Percentiles rank a stretch among this genome's conserved stretches.
These are phyloP conservation scores for Balaenoptera acutorostrata DNA, from an alignment of 2,113 vertebrate species.

Conservation along the genomic window DNA sequence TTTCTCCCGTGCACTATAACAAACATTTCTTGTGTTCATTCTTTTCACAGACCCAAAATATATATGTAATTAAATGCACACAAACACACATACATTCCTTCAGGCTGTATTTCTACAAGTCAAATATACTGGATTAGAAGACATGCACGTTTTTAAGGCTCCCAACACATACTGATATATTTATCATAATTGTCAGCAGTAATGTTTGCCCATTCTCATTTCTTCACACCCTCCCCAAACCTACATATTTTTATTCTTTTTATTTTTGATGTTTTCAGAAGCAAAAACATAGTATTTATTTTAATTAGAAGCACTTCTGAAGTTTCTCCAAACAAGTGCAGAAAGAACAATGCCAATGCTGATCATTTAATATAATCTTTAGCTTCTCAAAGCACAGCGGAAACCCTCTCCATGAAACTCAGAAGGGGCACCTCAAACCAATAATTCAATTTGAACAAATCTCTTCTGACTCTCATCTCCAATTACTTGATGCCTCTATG, in stretches of 20 bases:
- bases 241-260: not conserved
- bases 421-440: not conserved
- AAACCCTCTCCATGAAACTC: not conserved
- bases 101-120: not conserved
- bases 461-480: not conserved
- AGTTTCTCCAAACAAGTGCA: not conserved
- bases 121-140: not conserved
- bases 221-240: not conserved
- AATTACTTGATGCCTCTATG: not conserved
- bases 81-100: not conserved
- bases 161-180: not conserved
- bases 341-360: not conserved
- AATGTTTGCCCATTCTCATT: not conserved
- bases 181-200: not conserved
- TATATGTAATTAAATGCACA: not conserved
- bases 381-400: not conserved
- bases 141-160: not conserved
- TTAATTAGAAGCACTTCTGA: not conserved
- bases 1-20: not conserved
- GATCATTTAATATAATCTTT: not conserved
- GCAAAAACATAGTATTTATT: slow-evolving; percentile 12
- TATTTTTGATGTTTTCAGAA: not conserved
- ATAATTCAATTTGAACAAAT: not conserved
- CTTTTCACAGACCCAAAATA: not conserved
- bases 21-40: not conserved